phyloP scores from a whole-genome alignment of 2,888 invertebrate species.

The Protodeltote pygarga region DNA sequence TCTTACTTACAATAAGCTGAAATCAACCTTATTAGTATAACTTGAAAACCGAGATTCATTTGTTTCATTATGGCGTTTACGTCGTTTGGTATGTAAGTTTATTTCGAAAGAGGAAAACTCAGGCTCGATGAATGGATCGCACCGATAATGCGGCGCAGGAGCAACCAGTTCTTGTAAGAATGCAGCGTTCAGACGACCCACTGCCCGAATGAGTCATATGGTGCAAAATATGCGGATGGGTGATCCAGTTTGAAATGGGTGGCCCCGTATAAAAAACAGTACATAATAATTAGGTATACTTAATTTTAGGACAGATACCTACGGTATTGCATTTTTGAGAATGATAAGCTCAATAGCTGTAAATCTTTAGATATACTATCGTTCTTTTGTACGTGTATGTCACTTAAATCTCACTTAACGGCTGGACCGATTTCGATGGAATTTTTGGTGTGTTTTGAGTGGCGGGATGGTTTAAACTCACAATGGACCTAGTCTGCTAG shows the following conservation, averaged over 20 bases:
- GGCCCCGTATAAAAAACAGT: conserved; percentile 16
- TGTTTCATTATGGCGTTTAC: not conserved
- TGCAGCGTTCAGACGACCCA: conserved; percentile 67
- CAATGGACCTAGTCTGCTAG: too few species aligned
- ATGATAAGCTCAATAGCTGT: too few species aligned
- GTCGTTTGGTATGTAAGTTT: conserved; percentile 1
- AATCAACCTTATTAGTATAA: not conserved
- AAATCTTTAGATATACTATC: too few species aligned
- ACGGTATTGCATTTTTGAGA: too few species aligned
- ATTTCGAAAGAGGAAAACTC: conserved; percentile 49
- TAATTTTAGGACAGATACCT: too few species aligned
- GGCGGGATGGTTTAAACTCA: too few species aligned
- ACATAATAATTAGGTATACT: not conserved
- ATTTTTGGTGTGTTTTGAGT: too few species aligned
- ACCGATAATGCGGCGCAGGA: too few species aligned
- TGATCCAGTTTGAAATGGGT: conserved; percentile 6
- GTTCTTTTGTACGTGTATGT: too few species aligned
- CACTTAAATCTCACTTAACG: too few species aligned
- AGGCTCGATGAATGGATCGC: conserved; percentile 46
- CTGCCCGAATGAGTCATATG: conserved; percentile 73
- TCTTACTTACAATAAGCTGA: not conserved
- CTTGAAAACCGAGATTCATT: conserved; percentile 5
- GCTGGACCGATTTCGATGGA: too few species aligned
- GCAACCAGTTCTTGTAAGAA: conserved; percentile 64
- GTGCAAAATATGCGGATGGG: conserved; percentile 28